These are phyloP conservation scores for Crematogaster levior DNA, from an alignment of 2,888 invertebrate genomes.

Conservation along the genomic window DNA sequence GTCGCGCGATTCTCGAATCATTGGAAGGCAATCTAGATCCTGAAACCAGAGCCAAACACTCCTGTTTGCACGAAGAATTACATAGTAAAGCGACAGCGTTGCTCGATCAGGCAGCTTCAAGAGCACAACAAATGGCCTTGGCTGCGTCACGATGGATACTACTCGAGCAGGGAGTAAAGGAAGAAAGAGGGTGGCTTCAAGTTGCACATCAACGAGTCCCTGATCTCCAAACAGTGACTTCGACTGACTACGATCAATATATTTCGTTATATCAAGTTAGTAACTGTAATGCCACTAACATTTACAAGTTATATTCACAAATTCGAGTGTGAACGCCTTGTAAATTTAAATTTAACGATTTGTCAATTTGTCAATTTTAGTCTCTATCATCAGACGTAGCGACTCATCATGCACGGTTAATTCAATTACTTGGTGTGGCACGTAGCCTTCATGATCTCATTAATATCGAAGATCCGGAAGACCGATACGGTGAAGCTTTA, in stretches of 20 bases:
- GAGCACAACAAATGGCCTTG: constrained; percentile 93
- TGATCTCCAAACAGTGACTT: constrained; percentile 92
- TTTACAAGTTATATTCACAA: background rate
- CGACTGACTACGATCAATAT: constrained; percentile 94
- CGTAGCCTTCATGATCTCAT: constrained; percentile 91
- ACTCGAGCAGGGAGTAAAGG: constrained; percentile 93
- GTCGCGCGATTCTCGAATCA: constrained; percentile 94
- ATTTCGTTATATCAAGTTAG: constrained; percentile 91
- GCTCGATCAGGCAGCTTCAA: constrained; percentile 92
- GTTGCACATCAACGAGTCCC: constrained; percentile 94
- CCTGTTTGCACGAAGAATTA: constrained; percentile 91
- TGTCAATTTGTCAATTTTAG: constrained; percentile 80
- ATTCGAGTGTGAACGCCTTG: background rate
- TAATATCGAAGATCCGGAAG: constrained; percentile 91
- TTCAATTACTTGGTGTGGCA: constrained; percentile 91
- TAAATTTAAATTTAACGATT: constrained; percentile 3
- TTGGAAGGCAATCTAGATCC: constrained; percentile 93
- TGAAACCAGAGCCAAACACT: constrained; percentile 91
- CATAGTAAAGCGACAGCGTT: constrained; percentile 92
- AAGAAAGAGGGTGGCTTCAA: constrained; percentile 93
- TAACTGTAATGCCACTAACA: background rate
- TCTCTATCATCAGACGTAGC: constrained; percentile 92
- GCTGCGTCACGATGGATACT: constrained; percentile 95
- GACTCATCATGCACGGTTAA: constrained; percentile 92
- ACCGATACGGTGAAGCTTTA: constrained; percentile 90